Conservation (phyloP, 2,888 invertebrate species). For the Napeogenes sylphis region DNA sequence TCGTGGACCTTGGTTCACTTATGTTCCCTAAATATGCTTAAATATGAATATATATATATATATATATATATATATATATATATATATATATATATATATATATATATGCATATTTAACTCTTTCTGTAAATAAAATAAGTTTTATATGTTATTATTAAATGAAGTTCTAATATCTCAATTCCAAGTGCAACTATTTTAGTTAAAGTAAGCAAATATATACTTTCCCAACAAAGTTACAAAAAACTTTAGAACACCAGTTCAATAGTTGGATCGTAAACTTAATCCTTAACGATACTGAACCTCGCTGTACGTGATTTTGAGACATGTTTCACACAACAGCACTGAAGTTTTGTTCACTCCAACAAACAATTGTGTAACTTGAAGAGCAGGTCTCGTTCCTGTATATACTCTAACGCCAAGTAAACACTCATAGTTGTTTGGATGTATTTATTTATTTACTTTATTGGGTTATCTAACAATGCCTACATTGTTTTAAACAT, state of each 20-base stretch:
- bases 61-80: too few species aligned
- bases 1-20: too few species aligned
- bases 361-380: slow-evolving; percentile 28
- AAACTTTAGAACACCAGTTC: not conserved
- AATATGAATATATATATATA: too few species aligned
- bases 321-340: slow-evolving; percentile 22
- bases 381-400: slow-evolving; percentile 26
- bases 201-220: not conserved
- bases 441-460: not conserved
- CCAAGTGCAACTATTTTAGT: too few species aligned
- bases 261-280: slow-evolving; percentile 18
- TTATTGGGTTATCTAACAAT: too few species aligned
- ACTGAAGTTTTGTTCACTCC: slow-evolving; percentile 20
- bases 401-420: not conserved
- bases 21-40: too few species aligned
- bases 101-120: too few species aligned
- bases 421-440: not conserved
- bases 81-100: too few species aligned
- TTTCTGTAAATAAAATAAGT: too few species aligned
- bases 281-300: slow-evolving; percentile 24
- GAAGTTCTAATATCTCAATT: too few species aligned
- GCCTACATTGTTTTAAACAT: too few species aligned
- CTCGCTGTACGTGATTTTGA: slow-evolving; percentile 27
- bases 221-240: not conserved
- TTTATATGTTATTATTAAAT: too few species aligned